Conservation (phyloP, 2,888 invertebrate genomes). For the Tryphoninae sp. region DNA sequence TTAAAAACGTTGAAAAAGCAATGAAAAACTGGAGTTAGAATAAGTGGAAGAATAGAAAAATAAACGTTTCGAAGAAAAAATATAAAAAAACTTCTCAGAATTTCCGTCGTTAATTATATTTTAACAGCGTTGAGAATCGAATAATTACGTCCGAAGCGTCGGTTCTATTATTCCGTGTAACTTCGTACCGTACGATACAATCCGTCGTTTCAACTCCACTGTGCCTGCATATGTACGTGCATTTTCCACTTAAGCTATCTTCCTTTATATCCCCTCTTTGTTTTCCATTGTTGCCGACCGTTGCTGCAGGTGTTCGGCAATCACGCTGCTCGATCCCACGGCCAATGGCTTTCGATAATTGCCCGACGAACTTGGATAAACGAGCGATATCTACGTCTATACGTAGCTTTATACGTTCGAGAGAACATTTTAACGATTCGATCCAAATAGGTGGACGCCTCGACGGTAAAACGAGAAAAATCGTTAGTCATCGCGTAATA, state of each 20-base stretch:
- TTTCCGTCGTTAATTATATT: background rate
- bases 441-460: constrained; percentile 24
- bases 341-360: constrained; percentile 54
- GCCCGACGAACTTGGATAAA: constrained; percentile 34
- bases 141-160: constrained; percentile 30
- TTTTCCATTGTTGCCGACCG: background rate
- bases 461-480: constrained; percentile 16
- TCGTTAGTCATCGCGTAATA: constrained; percentile 19
- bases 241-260: constrained; percentile 38
- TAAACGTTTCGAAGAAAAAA: too few relatives aligned
- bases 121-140: constrained; percentile 16
- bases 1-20: too few relatives aligned
- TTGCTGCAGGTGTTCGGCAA: constrained; percentile 25
- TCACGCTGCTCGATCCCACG: constrained; percentile 17
- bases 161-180: constrained; percentile 37
- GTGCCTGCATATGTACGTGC: constrained; percentile 17
- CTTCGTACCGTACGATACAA: constrained; percentile 14
- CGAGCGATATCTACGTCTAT: background rate
- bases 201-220: background rate
- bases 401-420: constrained; percentile 7
- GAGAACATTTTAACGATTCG: constrained; percentile 21
- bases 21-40: too few relatives aligned
- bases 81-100: too few relatives aligned
- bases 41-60: too few relatives aligned
- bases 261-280: background rate